Percentiles rank a stretch among this genome's conserved stretches.
Evolutionary conservation across 2,797 vertebrate genomes (phyloP).

Genomic region (Dermochelys coriacea): DNA sequence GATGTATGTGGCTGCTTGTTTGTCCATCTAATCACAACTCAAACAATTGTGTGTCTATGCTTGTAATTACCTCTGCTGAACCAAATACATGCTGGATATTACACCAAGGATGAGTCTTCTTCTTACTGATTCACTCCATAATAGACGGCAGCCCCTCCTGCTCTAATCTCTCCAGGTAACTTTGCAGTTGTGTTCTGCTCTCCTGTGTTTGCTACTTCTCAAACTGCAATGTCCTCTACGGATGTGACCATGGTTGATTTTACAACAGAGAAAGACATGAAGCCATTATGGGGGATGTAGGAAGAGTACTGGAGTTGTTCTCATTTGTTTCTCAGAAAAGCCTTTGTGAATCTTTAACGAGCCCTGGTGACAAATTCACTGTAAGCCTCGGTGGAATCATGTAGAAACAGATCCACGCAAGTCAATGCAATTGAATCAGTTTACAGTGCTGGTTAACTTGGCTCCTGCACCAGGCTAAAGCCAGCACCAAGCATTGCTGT

Average conservation of each 20-base stretch:
- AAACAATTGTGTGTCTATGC: background rate
- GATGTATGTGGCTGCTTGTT: fast-evolving
- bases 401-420: background rate
- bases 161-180: background rate
- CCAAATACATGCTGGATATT: background rate
- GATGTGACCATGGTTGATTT: background rate
- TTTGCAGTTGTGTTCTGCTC: background rate
- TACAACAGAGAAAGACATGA: background rate
- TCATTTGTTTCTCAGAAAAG: background rate
- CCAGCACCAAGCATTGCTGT: background rate
- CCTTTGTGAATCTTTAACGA: background rate
- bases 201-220: background rate
- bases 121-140: background rate
- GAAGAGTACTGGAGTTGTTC: background rate
- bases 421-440: background rate
- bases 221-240: background rate
- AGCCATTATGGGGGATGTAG: background rate
- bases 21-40: background rate
- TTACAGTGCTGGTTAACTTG: background rate
- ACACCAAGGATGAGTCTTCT: background rate
- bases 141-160: background rate
- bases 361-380: background rate
- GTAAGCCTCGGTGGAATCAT: background rate
- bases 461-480: background rate
- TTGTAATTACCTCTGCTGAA: fast-evolving